Base-by-base conservation (phyloP, 2,888 invertebrate genomes). In the Cerceris rybyensis region DNA sequence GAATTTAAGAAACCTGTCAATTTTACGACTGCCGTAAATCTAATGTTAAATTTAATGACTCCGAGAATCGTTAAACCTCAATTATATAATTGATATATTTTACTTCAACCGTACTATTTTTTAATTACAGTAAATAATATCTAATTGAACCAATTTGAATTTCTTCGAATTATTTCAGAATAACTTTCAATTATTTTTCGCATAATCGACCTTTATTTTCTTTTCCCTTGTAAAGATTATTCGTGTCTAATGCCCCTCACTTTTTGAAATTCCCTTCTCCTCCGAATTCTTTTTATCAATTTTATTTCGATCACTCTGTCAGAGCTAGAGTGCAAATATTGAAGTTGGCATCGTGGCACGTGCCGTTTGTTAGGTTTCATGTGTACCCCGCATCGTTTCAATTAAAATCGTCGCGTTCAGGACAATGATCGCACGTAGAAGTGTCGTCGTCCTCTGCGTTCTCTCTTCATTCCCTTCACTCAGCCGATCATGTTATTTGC, bases 301-400 rank as follows among this genome's bases (percentile, higher is more conserved):
- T 58, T 66, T 50, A 75, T 61, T 77, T 70, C 75, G 65, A 77
- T 77, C 43, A 39, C 75, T 54, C 14, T n/a, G 50, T 28, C 55
- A 55, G 60, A 28, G 57, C 50, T 70, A 46, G 55, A 61, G 46
- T 13, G 80, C 73, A 84, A 84, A 84, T 82, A 84, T 84, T 84
- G 84, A 52, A 80, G 71, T 50, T 74, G 63, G 69, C 66, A 54
- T 72, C 72, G 67, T 57, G 82, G 80, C 80, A 75, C 80, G 82
- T 80, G 80, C 81, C 72, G 68, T 68, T 76, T 73, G 78, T 71
- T 73, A 74, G 79, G 68, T 70, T 60, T 72, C 78, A 54, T 65
- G 67, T 75, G 46, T n/a, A 39, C 70, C 63, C n/a, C 50, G 58
- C 59, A 68, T 75, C 63, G 68, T 77, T 77, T 69, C 78, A 77